Evolutionary conservation across 2,888 invertebrate species (phyloP).

Genomic region (Idaea biselata): DNA sequence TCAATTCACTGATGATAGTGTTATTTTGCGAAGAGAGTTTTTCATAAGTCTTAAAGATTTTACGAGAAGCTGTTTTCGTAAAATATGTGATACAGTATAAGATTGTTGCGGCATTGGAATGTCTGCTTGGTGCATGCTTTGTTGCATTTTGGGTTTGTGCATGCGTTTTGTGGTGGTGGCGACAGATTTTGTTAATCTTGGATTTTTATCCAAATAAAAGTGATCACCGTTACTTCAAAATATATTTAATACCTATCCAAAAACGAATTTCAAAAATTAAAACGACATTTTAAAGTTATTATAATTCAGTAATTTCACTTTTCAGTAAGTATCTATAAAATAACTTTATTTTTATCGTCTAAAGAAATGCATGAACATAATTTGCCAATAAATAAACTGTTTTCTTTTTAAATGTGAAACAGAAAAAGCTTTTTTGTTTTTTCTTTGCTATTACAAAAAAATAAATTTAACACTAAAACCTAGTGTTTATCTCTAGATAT

Average conservation of each 20-base stretch:
- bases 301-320: background rate
- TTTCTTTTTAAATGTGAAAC: conserved; percentile 42
- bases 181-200: background rate
- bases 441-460: conserved; percentile 64
- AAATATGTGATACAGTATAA: conserved; percentile 12
- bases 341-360: background rate
- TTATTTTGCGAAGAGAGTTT: no score
- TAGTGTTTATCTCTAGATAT: conserved; percentile 50
- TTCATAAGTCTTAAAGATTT: no score
- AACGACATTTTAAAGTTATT: background rate
- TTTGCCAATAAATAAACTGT: conserved; percentile 75
- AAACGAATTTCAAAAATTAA: background rate
- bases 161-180: conserved; percentile 27
- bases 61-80: background rate
- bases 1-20: background rate
- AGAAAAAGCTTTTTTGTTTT: conserved; percentile 55
- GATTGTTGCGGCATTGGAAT: conserved; percentile 8
- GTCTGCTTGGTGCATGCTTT: conserved; percentile 22
- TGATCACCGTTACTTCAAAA: no score
- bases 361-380: conserved; percentile 66
- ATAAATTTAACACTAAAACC: conserved; percentile 28
- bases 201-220: background rate
- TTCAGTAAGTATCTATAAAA: background rate
- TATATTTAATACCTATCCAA: background rate
- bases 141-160: conserved; percentile 21